Conservation (phyloP, 1,140 invertebrate species). For the Zaprionus gabonicus region DNA sequence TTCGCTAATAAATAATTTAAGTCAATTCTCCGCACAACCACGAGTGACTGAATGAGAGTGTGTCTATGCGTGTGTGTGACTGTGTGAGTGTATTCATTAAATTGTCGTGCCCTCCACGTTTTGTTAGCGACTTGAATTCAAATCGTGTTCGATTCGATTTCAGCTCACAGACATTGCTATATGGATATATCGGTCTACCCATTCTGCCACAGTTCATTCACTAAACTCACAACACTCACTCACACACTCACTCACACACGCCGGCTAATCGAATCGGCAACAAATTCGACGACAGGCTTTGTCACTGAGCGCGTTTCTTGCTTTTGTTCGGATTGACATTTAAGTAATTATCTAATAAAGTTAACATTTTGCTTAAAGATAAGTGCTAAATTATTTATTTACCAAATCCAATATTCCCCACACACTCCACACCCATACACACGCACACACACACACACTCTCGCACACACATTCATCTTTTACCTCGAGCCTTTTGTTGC, state of each 20-base stretch:
- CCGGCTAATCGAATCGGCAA: slow-evolving; percentile 21
- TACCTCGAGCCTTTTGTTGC: not conserved
- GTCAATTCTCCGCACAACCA: slow-evolving; percentile 74
- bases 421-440: slow-evolving; percentile 1
- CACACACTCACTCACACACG: not conserved
- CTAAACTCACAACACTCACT: slow-evolving; percentile 32
- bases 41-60: not conserved
- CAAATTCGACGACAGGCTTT: slow-evolving; percentile 64
- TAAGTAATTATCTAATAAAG: slow-evolving; percentile 84
- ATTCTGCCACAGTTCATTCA: slow-evolving; percentile 62
- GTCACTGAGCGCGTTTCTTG: slow-evolving; percentile 60
- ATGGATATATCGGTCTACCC: slow-evolving; percentile 24
- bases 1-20: slow-evolving; percentile 84
- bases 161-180: not conserved
- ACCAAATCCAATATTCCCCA: slow-evolving; percentile 55
- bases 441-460: not conserved
- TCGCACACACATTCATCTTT: not conserved
- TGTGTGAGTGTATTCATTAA: slow-evolving; percentile 63
- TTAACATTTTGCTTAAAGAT: slow-evolving; percentile 83
- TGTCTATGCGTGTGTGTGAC: not conserved
- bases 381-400: slow-evolving; percentile 82
- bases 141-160: slow-evolving; percentile 43
- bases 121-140: slow-evolving; percentile 64
- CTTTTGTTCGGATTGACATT: slow-evolving; percentile 78
- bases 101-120: slow-evolving; percentile 52